These are phyloP conservation scores for Drosophila mojavensis DNA, from an alignment of 1,140 invertebrate species.

Conservation along the genomic window DNA sequence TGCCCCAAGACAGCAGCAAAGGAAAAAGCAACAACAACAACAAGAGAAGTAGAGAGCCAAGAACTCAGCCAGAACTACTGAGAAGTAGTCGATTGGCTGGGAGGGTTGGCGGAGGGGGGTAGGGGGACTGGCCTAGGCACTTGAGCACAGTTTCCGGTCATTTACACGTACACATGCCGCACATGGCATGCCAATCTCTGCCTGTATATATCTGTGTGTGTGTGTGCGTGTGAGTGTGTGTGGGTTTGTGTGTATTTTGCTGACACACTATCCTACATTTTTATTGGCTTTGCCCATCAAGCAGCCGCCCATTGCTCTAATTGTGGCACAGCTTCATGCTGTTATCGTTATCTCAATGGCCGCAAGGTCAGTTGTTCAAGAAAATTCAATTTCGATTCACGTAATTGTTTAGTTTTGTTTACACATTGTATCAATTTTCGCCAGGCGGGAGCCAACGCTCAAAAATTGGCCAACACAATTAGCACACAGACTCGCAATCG, in stretches of 20 bases:
- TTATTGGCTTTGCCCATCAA: constrained; percentile 60
- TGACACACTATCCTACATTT: constrained; percentile 81
- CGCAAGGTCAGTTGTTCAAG: constrained; percentile 35
- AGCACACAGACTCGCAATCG: constrained; percentile 23
- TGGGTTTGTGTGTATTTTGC: constrained; percentile 31
- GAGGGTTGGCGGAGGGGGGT: too few species aligned
- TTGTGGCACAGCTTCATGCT: constrained; percentile 33
- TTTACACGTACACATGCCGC: constrained; percentile 73
- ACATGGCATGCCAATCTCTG: constrained; percentile 51
- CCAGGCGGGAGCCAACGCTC: constrained; percentile 18
- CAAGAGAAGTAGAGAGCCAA: neutral
- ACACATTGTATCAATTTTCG: constrained; percentile 70
- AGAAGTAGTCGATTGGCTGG: constrained; percentile 28
- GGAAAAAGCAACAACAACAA: constrained; percentile 8
- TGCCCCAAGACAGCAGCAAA: constrained; percentile 40
- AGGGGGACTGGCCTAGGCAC: constrained; percentile 46
- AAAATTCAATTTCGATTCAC: constrained; percentile 54
- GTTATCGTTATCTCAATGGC: constrained; percentile 20
- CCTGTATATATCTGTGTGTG: constrained; percentile 18
- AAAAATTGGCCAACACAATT: constrained; percentile 53
- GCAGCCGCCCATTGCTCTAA: constrained; percentile 37
- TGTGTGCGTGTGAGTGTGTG: constrained; percentile 24
- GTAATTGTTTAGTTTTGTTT: constrained; percentile 59
- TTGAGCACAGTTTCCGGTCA: constrained; percentile 81
- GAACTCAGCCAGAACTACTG: constrained; percentile 9